phyloP scores from a whole-genome alignment of 2,888 invertebrate species.

The Drosophila mercatorum region DNA sequence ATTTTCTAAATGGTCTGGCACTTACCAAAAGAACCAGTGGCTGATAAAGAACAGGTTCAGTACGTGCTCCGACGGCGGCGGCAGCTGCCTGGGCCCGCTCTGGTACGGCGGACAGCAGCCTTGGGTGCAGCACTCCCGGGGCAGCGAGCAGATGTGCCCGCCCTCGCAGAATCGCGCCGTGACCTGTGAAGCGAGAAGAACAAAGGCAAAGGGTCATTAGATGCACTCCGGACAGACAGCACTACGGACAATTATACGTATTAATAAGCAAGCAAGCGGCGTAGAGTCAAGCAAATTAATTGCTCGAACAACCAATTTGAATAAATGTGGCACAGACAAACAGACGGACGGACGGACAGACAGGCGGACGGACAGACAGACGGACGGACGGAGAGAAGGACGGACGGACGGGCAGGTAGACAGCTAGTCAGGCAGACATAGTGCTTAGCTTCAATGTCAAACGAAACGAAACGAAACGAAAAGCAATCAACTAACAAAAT shows the following conservation, averaged over 20 bases:
- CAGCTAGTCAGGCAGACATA: background rate
- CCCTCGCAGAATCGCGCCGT: conserved; percentile 87
- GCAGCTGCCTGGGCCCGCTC: conserved; percentile 85
- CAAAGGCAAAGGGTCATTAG: conserved; percentile 17
- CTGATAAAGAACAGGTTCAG: conserved; percentile 89
- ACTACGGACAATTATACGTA: background rate
- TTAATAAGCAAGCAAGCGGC: conserved; percentile 10
- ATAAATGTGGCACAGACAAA: background rate
- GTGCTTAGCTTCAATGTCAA: conserved; percentile 10
- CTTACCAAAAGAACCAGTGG: conserved; percentile 89
- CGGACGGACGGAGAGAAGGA: no score
- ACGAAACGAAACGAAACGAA: conserved; percentile 1
- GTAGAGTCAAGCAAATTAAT: background rate
- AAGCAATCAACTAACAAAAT: conserved; percentile 6
- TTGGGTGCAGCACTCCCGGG: conserved; percentile 90
- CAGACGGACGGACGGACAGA: no score
- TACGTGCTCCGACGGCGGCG: conserved; percentile 86
- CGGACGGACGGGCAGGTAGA: background rate
- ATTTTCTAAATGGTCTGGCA: conserved; percentile 30
- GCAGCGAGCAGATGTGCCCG: conserved; percentile 89
- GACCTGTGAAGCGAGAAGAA: conserved; percentile 81
- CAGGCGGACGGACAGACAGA: background rate
- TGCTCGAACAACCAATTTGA: conserved; percentile 25
- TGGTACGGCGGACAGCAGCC: conserved; percentile 87
- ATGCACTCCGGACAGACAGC: conserved; percentile 12